phyloP scores from a whole-genome alignment of 37 sponge, comb jelly and placozoan species.

The Bolinopsis microptera region DNA sequence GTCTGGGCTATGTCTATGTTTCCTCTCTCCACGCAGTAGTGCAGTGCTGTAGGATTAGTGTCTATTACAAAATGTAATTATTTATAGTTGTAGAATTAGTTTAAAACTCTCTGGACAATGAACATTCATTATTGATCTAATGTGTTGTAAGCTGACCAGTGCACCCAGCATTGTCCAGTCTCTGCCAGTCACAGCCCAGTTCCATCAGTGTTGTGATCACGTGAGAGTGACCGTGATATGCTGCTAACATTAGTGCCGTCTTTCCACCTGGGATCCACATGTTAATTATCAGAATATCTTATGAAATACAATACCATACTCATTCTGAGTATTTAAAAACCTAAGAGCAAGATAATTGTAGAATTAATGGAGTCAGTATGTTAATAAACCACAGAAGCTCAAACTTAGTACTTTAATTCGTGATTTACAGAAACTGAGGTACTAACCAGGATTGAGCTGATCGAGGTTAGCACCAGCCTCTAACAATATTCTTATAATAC shows the following conservation, averaged over 20 bases:
- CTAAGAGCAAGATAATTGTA: too few species aligned
- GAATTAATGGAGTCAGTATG: too few species aligned
- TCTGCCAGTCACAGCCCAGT: constrained; percentile 29
- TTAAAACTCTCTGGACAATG: too few species aligned
- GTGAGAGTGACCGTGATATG: constrained; percentile 27
- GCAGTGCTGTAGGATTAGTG: constrained; percentile 63
- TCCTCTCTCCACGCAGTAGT: constrained; percentile 47
- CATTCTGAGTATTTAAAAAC: too few species aligned
- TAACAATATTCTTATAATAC: neutral
- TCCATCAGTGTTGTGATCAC: constrained; percentile 10
- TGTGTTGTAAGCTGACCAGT: neutral
- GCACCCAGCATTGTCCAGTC: neutral
- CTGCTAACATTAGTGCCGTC: constrained; percentile 46
- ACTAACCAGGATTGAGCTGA: neutral
- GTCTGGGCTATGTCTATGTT: neutral
- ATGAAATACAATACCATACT: too few species aligned
- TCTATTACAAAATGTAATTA: too few species aligned
- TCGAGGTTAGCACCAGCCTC: constrained; percentile 34
- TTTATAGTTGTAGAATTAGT: too few species aligned
- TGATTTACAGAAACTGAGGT: too few species aligned
- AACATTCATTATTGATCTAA: too few species aligned
- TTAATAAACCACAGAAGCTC: too few species aligned
- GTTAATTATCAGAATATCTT: too few species aligned
- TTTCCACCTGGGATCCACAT: constrained; percentile 44
- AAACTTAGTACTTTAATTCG: too few species aligned